Percentiles rank a stretch among this genome's conserved stretches.
These are phyloP conservation scores for Amyelois transitella DNA, from an alignment of 1,140 invertebrate species.

Conservation along the genomic window DNA sequence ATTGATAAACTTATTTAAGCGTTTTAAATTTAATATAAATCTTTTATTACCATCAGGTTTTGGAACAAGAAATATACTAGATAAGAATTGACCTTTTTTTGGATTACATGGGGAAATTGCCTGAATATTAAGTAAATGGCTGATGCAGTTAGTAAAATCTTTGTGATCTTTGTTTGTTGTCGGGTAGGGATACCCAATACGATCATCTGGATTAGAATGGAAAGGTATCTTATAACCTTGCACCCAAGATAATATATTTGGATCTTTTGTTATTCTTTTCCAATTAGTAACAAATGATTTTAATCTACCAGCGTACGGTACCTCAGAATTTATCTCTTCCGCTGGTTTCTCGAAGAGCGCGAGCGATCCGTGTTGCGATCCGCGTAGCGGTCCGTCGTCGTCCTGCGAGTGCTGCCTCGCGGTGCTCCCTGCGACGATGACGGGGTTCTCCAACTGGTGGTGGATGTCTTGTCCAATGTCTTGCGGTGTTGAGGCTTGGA, in stretches of 20 bases:
- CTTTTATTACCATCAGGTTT: too few relatives aligned
- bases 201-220: not conserved
- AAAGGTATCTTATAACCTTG: slow-evolving; percentile 17
- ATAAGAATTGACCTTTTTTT: slow-evolving; percentile 25
- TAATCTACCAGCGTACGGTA: slow-evolving; percentile 14
- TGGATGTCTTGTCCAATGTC: not conserved
- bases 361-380: not conserved
- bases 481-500: slow-evolving; percentile 1
- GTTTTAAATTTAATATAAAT: too few relatives aligned
- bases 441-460: too few relatives aligned
- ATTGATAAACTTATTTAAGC: too few relatives aligned
- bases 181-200: not conserved
- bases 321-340: slow-evolving; percentile 4
- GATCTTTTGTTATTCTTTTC: slow-evolving; percentile 10
- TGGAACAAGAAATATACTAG: slow-evolving; percentile 25
- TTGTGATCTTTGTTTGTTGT: not conserved
- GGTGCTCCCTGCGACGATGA: not conserved
- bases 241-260: slow-evolving; percentile 10
- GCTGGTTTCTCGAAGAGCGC: not conserved
- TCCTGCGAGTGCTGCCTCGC: not conserved
- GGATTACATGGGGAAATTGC: slow-evolving; percentile 2
- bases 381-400: too few relatives aligned
- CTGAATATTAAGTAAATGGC: not conserved
- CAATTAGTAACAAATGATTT: slow-evolving; percentile 4
- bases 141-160: not conserved